Base-by-base conservation (phyloP, 2,113 vertebrate genomes). In the Tautogolabrus adspersus region DNA sequence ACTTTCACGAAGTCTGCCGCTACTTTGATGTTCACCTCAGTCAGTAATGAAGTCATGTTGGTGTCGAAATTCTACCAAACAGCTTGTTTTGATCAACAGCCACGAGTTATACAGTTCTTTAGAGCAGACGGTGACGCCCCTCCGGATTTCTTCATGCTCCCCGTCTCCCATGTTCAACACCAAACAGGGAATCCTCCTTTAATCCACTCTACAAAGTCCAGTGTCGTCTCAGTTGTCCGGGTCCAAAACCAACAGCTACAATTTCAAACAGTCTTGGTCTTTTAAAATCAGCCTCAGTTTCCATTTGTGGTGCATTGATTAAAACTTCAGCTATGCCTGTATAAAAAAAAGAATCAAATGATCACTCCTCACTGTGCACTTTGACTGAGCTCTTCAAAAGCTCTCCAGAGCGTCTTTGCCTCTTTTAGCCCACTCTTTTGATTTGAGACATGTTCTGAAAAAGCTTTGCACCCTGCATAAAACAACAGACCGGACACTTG, bases 1-100 rank as follows among this genome's bases (percentile, higher is more conserved):
- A 63, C 65, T 52, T 34, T 64, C 23, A 60, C 72, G 63, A 66
- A 70, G 40, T 23, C 72, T 51, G 42, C 38, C 2, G 7, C 15
- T 40, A 44, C 74, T 75, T 83, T 76, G 64, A 82, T 77, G 59
- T 66, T 2, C 60, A 71, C 72, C 57, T 77, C 68, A 42, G 54
- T 58, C 55, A 26, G 61, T 66, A 66, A 66, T 56, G 60, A 73
- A 69, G 34, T 64, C n/a, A 5, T 26, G 37, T 51, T 44, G 47
- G 5, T 64, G 63, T 66, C 56, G 8, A 74, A 21, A 66, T 67
- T 19, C 49, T 10, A 62, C 51, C 49, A 42, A 51, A 54, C 26
- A 8, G 46, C 72, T 54, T 47, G 54, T 74, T 57, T 64, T 3
- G 1, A 73, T 79, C 56, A 4, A 5, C 47, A 40, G 15, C 37